A percentile compares a stretch with the other conserved stretches of the same genome.
Evolutionary conservation across 2,113 vertebrate genomes (phyloP).

Genomic region (Sebastes fasciatus): DNA sequence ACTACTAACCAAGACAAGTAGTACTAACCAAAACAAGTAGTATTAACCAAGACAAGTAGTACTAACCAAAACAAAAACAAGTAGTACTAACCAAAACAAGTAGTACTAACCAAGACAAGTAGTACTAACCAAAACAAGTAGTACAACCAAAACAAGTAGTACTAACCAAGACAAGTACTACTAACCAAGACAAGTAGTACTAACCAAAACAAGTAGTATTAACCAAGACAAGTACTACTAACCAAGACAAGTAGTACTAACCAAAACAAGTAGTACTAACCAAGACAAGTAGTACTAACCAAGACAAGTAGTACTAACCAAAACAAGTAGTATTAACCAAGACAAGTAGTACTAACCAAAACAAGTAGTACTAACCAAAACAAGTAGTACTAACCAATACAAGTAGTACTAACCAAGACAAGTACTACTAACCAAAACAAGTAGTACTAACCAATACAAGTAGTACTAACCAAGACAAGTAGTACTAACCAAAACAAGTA

Average conservation of each 20-base stretch:
- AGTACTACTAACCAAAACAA: not conserved
- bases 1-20: too few species aligned
- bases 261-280: not conserved
- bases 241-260: not conserved
- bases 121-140: too few species aligned
- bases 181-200: too few species aligned
- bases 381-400: not conserved
- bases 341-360: not conserved
- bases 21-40: too few species aligned
- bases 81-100: too few species aligned
- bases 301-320: not conserved
- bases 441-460: not conserved
- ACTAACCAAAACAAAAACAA: too few species aligned
- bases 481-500: not conserved
- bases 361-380: not conserved
- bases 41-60: too few species aligned
- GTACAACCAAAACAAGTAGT: too few species aligned
- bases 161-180: too few species aligned
- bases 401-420: not conserved
- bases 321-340: not conserved
- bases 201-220: too few species aligned
- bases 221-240: too few species aligned
- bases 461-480: not conserved
- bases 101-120: too few species aligned
- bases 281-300: not conserved